Evolutionary conservation across 2,797 vertebrate species (phyloP).

Genomic region (Antennarius maculatus): DNA sequence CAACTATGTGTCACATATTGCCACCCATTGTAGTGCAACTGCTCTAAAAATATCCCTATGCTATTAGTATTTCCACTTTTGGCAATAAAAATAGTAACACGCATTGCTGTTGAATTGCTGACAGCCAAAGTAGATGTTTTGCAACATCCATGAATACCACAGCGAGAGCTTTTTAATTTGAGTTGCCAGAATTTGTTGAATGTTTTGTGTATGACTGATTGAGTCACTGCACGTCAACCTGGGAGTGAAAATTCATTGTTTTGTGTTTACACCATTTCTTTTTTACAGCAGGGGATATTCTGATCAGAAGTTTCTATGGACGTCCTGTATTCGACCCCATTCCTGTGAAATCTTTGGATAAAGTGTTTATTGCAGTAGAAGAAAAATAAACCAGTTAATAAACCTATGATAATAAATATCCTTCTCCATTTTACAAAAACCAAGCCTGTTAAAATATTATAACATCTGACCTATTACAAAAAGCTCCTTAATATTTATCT

Average conservation of each 20-base stretch:
- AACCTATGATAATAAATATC: conserved; percentile 19
- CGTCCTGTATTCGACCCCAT: conserved; percentile 11
- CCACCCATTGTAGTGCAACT: not conserved
- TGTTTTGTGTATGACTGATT: conserved; percentile 23
- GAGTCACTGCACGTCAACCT: conserved; percentile 19
- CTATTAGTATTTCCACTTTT: not conserved
- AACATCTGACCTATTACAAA: conserved; percentile 2
- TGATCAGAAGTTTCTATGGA: conserved; percentile 39
- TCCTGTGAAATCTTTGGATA: conserved; percentile 26
- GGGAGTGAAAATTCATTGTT: conserved; percentile 1
- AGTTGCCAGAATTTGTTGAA: conserved; percentile 29
- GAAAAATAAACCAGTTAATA: conserved; percentile 21
- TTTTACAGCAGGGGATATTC: conserved; percentile 40
- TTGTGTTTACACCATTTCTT: conserved; percentile 2
- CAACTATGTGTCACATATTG: conserved; percentile 9
- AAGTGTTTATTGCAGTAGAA: conserved; percentile 20
- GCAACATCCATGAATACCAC: conserved; percentile 29
- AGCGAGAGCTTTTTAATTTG: conserved; percentile 25
- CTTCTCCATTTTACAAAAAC: conserved; percentile 19
- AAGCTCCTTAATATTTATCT: not conserved
- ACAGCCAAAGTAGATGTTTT: conserved; percentile 40
- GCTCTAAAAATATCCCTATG: conserved; percentile 14
- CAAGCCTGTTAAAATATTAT: conserved; percentile 9
- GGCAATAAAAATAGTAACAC: conserved; percentile 15
- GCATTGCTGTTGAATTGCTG: conserved; percentile 36